Evolutionary conservation across 2,113 vertebrate species (phyloP), one percentile per base, ranked within the genome.

Genomic region (Rafetus swinhoei): DNA sequence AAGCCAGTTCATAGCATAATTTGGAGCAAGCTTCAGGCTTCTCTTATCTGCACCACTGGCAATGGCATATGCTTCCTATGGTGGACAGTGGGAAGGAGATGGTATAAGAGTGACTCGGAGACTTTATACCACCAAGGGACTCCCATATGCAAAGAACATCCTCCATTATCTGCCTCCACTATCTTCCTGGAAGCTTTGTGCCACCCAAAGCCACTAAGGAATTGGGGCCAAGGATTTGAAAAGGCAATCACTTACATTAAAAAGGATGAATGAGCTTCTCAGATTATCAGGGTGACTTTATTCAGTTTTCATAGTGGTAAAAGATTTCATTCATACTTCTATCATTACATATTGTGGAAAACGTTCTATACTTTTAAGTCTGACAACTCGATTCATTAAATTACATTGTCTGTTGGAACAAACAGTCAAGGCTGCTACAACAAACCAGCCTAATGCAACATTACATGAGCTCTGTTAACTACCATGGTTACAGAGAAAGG

Each of bases 381-480:
- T 84, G 92, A 69, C 77, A 90, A 59, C 27, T 88, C 94, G 79
- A 32, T 77, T 93, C 53, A 54, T 69, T 57, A 25, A 2, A 27
- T 72, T 85, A 80, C 65, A 35, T 2, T 54, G 95, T 81, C 56
- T 35, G 21, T 52, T 76, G 74, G 80, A 2, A 3, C 19, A 90
- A 86, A 85, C 56, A 93, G 81, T 88, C n/a, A 93, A 87, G 29
- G 15, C 12, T 93, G 39, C 91, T 18, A 54, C 81, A 76, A 91
- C 4, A 32, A 82, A 52, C 39, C 76, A 92, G 22, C 4, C 27
- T 88, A 65, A 85, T 72, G 62, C 18, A 81, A 45, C 74, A 45
- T 65, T 92, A 82, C 32, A 87, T 85, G 59, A 84, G 29, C 15
- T 91, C 62, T 87, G 29, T 81, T 89, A 45, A 19, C 9, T 79